Evolutionary conservation across 1,140 invertebrate species (phyloP), one percentile per base, ranked within the genome.

Genomic region (Stegodyphus dumicola): DNA sequence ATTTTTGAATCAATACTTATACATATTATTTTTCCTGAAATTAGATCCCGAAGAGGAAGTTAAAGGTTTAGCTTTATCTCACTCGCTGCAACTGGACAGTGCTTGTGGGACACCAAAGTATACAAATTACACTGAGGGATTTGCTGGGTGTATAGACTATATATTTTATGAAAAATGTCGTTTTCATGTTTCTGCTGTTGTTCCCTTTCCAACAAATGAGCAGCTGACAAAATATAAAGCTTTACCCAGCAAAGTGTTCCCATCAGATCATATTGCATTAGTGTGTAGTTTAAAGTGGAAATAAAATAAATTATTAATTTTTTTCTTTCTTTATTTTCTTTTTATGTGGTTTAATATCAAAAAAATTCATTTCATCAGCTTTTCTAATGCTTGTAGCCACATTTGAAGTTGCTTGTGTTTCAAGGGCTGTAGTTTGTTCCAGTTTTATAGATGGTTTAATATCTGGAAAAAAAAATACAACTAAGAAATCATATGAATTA

Each of bases 231-330:
- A 85, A 64, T 90, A 96, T 89, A 91, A 89, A 67, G 96, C 95
- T 11, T 92, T 98, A 86, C 97, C 97, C 4, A 98, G 95, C 88
- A 90, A 95, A 17, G 93, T 95, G 9, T 96, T 95, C 91, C 97
- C 97, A 2, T 98, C 97, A 17, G 97, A 99, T 92, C 97, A 99
- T 91, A 91, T 99, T 87, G 94, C 97, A 74, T 91, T 98, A 71
- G 92, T 97, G 78, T 94, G 94, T 73, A 96, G 97, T 91, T 90
- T 99, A 54, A 90, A 91, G 83, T 94, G 93, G 92, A 93, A 89
- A 88, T 80, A 65, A 78, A n/a, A 9, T 60, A 60, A 1, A 60
- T 60, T 60, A 10, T 60, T 10, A 60, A 60, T 60, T 10, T 10
- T 60, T 1, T 60, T 10, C 15, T 60, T 60, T 60, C 56, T 60